Evolutionary conservation across 53 echinoderm and acorn worm species (phyloP), one percentile per base, ranked within the genome.

Genomic region (Echinometra lucunter): DNA sequence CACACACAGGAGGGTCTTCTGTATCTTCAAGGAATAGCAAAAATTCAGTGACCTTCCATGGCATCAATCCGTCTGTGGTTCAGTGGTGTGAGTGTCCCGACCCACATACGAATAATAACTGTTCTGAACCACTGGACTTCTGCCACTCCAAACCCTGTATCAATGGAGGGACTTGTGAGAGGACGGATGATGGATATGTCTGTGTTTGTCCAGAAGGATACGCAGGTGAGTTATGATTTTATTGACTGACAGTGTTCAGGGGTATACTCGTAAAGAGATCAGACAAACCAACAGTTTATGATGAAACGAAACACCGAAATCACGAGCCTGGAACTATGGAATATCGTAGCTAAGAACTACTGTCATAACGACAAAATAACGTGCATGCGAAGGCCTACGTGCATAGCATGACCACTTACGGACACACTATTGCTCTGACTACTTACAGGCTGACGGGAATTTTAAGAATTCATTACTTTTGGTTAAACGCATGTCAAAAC

Each of bases 41-140:
- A 21, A 95, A 44, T 27, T 92, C 92, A n/a, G 90, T 95, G 19
- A 96, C 97, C 35, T 98, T 97, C 93, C 97, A 95, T 67, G 97
- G 98, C 16, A 92, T 98, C 55, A 95, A 95, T 15, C 98, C 97
- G 4, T 94, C 96, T 25, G 89, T 98, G 13, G 98, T 97, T 78
- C 97, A 98, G 47, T 96, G 96, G 94, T 98, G 98, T 30, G 98
- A 98, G 70, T 98, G 98, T 53, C 95, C 95, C 5, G 95, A 97
- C 37, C 95, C 91, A 27, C 92, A 95, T 91, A 97, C 92, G 25
- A 92, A 95, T 66, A 97, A 97, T 70, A 97, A 97, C 89, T 98
- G 98, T n/a, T 96, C 98, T 13, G 94, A 95, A 44, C 93, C 93
- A 28, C 70, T 96, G 42, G 88, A 97, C 45, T 95, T 95, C 44